Evolutionary conservation across 2,888 invertebrate species (phyloP), one percentile per base, ranked within the genome.

Genomic region (Artemia sinica): DNA sequence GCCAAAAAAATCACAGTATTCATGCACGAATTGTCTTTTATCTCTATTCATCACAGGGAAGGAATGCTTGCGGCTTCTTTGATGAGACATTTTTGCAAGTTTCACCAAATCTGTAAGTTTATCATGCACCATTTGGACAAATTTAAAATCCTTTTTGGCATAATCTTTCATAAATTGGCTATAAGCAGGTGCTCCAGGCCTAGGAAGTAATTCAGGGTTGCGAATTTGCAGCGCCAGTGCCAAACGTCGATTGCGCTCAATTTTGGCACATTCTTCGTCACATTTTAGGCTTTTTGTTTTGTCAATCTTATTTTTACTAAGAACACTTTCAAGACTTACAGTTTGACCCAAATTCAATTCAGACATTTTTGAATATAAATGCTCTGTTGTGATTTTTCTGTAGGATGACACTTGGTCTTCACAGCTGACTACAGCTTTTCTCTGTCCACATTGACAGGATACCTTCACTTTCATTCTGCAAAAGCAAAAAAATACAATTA

Each of bases 41-140:
- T 91, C 91, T 66, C 89, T 83, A 78, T 92, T 94, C 93, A 95
- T 94, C 2, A 88, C 86, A 18, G 90, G 89, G 78, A 96, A 96
- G 11, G 92, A 89, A 77, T 90, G 87, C 73, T 88, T 86, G 1
- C 88, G 83, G 0, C 86, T 88, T 75, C 86, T 85, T 75, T 90
- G 89, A 74, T 89, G 89, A 85, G 79, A 0, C 81, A 87, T 87
- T 79, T 93, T 91, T 6, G 93, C 88, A 70, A 87, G 80, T 74
- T 91, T 87, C 18, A 95, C 93, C 66, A 95, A 82, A 72, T 90
- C 89, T 0, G 86, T 85, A 48, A 95, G 82, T 70, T 85, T 85
- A 72, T 91, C 88, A 78, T 95, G 92, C 28, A 93, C 83, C 76
- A 83, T 84, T 74, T 86, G 84, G 70, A 91, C 89, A 79, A 94